Evolutionary conservation across 1,140 invertebrate genomes (phyloP).

Genomic region (Thaumetopoea pityocampa): DNA sequence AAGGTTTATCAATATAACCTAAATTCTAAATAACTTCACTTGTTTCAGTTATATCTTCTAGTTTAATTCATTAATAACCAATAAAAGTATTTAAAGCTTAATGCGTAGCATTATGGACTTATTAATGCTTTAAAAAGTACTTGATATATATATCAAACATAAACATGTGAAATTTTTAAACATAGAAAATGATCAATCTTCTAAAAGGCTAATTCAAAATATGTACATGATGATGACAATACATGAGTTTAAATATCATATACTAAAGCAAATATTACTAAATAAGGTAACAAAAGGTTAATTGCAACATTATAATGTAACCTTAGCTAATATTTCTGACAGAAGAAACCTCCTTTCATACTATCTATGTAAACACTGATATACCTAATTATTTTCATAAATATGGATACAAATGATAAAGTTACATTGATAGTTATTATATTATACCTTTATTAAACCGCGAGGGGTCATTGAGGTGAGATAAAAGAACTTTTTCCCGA

Average conservation of each 20-base stretch:
- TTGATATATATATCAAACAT: too few relatives aligned
- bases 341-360: conserved; percentile 20
- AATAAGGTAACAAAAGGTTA: conserved; percentile 4
- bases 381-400: conserved; percentile 53
- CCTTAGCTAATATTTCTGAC: conserved; percentile 11
- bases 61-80: too few relatives aligned
- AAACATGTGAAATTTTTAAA: too few relatives aligned
- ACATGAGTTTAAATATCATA: background rate
- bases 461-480: conserved; percentile 63
- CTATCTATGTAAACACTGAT: conserved; percentile 63
- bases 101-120: too few relatives aligned
- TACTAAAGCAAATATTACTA: conserved; percentile 5
- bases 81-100: too few relatives aligned
- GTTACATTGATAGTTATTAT: conserved; percentile 20
- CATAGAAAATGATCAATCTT: too few relatives aligned
- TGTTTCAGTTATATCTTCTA: too few relatives aligned
- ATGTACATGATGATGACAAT: too few relatives aligned
- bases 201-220: too few relatives aligned
- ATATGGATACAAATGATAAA: conserved; percentile 22
- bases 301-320: conserved; percentile 8
- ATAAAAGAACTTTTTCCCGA: conserved; percentile 49
- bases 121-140: too few relatives aligned
- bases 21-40: too few relatives aligned
- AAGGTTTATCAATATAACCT: too few relatives aligned
- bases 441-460: conserved; percentile 57